These are phyloP conservation scores for Tenodera sinensis DNA, from an alignment of 2,888 invertebrate genomes.

Conservation along the genomic window DNA sequence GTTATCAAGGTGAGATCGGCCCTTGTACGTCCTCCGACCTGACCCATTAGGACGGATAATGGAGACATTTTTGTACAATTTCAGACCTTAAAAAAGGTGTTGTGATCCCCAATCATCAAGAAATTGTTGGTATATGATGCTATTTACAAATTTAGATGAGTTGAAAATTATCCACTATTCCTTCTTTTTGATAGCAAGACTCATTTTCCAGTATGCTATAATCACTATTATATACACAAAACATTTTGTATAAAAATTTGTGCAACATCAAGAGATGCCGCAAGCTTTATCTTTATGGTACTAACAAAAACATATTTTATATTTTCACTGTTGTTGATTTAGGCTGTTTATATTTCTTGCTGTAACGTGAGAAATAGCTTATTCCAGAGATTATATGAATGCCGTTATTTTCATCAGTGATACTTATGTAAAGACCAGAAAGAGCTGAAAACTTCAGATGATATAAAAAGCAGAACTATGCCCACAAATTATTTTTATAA, in stretches of 20 bases:
- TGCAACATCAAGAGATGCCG: background rate
- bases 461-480: background rate
- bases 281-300: background rate
- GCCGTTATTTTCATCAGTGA: background rate
- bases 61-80: background rate
- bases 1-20: conserved; percentile 31
- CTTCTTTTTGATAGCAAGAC: background rate
- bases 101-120: background rate
- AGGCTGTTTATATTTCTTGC: background rate
- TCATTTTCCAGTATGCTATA: background rate
- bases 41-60: background rate
- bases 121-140: background rate
- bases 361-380: background rate
- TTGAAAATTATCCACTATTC: background rate
- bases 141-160: background rate
- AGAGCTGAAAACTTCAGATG: background rate
- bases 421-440: background rate
- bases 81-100: background rate
- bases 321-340: background rate
- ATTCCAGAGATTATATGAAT: background rate
- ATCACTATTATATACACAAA: background rate
- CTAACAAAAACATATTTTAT: background rate
- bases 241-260: background rate
- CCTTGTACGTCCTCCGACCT: conserved; percentile 31
- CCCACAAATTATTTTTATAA: background rate